phyloP scores from a whole-genome alignment of 2,113 vertebrate genomes.

The Ochotona curzoniae region DNA sequence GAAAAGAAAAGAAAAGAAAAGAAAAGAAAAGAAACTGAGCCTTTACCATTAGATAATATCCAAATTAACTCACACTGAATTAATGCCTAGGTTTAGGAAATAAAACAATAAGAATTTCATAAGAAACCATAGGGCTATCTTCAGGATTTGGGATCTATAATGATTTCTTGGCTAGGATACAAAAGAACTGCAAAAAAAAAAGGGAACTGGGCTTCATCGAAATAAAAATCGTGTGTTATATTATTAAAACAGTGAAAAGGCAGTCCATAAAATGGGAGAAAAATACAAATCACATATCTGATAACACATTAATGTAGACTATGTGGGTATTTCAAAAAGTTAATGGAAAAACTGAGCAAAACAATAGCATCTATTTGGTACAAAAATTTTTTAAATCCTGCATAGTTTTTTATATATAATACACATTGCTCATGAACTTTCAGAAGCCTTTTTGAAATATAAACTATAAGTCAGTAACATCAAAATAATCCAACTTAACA shows the following conservation, averaged over 20 bases:
- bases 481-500: slow-evolving; percentile 14
- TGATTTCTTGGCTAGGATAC: slow-evolving; percentile 2
- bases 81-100: slow-evolving; percentile 15
- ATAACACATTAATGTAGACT: neutral
- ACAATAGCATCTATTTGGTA: no score
- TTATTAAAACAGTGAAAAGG: neutral
- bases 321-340: no score
- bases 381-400: no score
- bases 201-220: neutral
- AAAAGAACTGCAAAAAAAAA: slow-evolving; percentile 48
- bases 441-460: neutral
- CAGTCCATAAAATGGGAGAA: neutral
- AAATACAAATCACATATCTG: neutral
- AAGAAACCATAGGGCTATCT: neutral
- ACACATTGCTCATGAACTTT: no score
- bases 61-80: slow-evolving; percentile 27
- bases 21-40: neutral
- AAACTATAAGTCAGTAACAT: neutral
- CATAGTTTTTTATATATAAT: no score
- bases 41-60: neutral
- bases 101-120: slow-evolving; percentile 22
- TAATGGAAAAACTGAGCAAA: no score
- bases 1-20: neutral
- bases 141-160: neutral
- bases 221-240: neutral